These are phyloP conservation scores for Glyphotaelius pellucidus DNA, from an alignment of 2,888 invertebrate species.

Conservation along the genomic window DNA sequence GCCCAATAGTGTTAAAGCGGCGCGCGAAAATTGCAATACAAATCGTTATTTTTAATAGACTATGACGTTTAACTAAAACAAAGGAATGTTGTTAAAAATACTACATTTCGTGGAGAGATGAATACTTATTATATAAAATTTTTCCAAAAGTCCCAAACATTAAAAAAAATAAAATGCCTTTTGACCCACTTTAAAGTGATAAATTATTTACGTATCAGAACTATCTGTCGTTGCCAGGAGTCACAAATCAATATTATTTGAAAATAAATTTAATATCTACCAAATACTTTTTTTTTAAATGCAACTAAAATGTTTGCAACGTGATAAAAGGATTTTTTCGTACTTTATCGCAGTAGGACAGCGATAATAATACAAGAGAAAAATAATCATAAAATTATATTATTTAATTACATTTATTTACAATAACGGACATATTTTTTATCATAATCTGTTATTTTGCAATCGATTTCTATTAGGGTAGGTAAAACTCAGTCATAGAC, in stretches of 20 bases:
- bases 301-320: no score
- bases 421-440: no score
- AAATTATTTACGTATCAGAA: background rate
- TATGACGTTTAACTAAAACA: background rate
- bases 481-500: background rate
- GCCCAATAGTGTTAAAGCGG: background rate
- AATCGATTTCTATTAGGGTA: no score
- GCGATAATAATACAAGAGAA: no score
- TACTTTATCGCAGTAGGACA: no score
- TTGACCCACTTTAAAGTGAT: background rate
- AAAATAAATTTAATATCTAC: no score
- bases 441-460: background rate
- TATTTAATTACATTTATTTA: no score
- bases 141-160: background rate
- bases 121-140: background rate
- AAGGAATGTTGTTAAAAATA: background rate
- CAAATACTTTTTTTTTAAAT: no score
- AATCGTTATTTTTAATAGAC: background rate
- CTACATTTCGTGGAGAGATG: background rate
- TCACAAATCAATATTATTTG: background rate
- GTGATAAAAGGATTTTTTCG: no score
- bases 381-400: no score
- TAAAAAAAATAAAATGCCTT: background rate
- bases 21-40: constrained; percentile 19
- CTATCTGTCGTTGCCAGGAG: background rate